Evolutionary conservation across 92 coral and sea anemone species (phyloP).

Genomic region (Paramuricea clavata): DNA sequence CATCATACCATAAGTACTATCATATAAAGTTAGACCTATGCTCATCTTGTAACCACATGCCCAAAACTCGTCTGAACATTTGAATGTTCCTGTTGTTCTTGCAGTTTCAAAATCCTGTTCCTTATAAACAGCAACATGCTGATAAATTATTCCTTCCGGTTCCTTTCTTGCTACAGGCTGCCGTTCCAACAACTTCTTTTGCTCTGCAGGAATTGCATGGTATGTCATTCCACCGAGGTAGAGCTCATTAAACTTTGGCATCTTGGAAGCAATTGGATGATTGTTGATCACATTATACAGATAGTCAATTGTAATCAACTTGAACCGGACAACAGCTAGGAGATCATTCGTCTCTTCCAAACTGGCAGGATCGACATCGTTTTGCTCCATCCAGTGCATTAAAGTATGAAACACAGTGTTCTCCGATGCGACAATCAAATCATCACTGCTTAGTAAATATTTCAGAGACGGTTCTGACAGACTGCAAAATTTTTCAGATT

Average conservation of each 20-base stretch:
- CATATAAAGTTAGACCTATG: neutral
- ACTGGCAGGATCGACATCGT: slow-evolving; percentile 5
- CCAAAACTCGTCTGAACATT: neutral
- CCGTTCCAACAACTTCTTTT: neutral
- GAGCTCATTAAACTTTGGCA: neutral
- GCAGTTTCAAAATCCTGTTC: neutral
- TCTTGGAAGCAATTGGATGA: slow-evolving; percentile 9
- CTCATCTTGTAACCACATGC: neutral
- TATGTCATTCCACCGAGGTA: slow-evolving; percentile 6
- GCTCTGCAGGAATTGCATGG: slow-evolving; percentile 6
- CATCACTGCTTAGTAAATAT: slow-evolving; percentile 34
- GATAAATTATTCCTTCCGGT: neutral
- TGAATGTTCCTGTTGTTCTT: neutral
- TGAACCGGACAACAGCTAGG: neutral
- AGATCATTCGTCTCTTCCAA: neutral
- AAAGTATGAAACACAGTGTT: slow-evolving; percentile 91
- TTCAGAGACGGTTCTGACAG: slow-evolving; percentile 21
- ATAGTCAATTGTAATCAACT: slow-evolving; percentile 11
- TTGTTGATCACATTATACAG: slow-evolving; percentile 24
- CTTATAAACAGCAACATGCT: neutral
- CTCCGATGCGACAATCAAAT: slow-evolving; percentile 82
- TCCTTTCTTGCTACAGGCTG: neutral
- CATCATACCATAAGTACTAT: neutral
- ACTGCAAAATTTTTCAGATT: neutral
- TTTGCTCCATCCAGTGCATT: slow-evolving; percentile 76